Evolutionary conservation across 2,888 invertebrate genomes (phyloP).

Genomic region (Diachrysia chrysitis): DNA sequence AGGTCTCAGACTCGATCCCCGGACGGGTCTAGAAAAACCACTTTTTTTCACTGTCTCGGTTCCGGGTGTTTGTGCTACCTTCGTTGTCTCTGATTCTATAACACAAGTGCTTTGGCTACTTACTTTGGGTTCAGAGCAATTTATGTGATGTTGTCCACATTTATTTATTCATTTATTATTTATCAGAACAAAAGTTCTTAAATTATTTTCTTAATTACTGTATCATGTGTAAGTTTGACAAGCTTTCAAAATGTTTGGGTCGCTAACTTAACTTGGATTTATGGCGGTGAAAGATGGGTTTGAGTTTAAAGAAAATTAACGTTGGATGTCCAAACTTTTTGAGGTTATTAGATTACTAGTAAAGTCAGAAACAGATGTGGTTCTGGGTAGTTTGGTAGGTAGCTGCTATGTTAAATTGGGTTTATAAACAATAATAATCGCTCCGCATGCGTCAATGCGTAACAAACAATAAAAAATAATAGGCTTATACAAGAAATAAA

Average conservation of each 20-base stretch:
- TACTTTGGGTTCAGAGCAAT: too few relatives aligned
- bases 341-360: background rate
- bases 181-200: conserved; percentile 19
- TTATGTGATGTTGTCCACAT: too few relatives aligned
- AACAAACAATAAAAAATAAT: too few relatives aligned
- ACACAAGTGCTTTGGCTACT: too few relatives aligned
- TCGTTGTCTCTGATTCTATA: too few relatives aligned
- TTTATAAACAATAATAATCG: background rate
- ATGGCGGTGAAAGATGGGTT: background rate
- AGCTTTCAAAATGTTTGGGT: background rate
- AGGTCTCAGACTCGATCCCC: too few relatives aligned
- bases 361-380: background rate
- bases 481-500: too few relatives aligned
- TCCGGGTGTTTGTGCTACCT: too few relatives aligned
- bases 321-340: background rate
- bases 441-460: too few relatives aligned
- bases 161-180: background rate
- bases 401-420: background rate
- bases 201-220: conserved; percentile 24
- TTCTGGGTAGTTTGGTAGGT: too few relatives aligned
- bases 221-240: conserved; percentile 13
- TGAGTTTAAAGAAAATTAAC: background rate
- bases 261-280: background rate
- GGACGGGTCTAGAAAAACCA: too few relatives aligned
- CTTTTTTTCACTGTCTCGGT: too few relatives aligned